Conservation (phyloP, 2,888 invertebrate species). For the Pimpla rufipes region DNA sequence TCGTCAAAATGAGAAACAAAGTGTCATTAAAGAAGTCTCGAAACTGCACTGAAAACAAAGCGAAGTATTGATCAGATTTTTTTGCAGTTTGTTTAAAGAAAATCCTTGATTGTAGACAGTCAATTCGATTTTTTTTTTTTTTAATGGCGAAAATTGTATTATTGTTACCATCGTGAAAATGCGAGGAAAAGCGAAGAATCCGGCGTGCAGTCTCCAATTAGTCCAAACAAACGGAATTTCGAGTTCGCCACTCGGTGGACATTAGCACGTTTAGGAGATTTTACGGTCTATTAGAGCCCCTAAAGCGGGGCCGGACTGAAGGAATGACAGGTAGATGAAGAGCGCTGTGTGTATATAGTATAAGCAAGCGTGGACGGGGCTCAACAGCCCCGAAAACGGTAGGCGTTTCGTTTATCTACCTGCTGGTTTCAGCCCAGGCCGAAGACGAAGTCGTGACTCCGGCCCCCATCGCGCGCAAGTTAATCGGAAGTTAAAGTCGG, state of each 20-base stretch:
- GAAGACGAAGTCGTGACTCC: conserved; percentile 51
- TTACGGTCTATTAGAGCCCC: conserved; percentile 70
- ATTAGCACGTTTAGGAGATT: conserved; percentile 69
- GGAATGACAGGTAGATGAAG: conserved; percentile 51
- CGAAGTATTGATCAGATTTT: too few relatives aligned
- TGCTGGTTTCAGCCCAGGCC: conserved; percentile 63
- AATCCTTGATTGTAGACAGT: too few relatives aligned
- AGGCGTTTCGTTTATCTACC: conserved; percentile 80
- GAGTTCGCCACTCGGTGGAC: conserved; percentile 10
- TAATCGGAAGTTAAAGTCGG: conserved; percentile 81
- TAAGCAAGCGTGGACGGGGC: conserved; percentile 52
- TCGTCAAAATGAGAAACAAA: too few relatives aligned
- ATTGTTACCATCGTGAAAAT: neutral
- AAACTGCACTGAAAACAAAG: too few relatives aligned
- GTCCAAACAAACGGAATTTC: conserved; percentile 52
- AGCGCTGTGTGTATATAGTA: conserved; percentile 24
- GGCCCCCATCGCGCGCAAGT: conserved; percentile 74
- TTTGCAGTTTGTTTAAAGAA: too few relatives aligned
- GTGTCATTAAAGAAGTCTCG: too few relatives aligned
- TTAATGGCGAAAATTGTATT: neutral
- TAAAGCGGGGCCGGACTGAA: neutral
- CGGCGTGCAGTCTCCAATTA: conserved; percentile 69
- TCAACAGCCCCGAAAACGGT: conserved; percentile 64
- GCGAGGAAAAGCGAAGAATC: neutral
- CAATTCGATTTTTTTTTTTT: too few relatives aligned